Base-by-base conservation (phyloP, 2,797 vertebrate genomes). In the Manis crassicaudata region DNA sequence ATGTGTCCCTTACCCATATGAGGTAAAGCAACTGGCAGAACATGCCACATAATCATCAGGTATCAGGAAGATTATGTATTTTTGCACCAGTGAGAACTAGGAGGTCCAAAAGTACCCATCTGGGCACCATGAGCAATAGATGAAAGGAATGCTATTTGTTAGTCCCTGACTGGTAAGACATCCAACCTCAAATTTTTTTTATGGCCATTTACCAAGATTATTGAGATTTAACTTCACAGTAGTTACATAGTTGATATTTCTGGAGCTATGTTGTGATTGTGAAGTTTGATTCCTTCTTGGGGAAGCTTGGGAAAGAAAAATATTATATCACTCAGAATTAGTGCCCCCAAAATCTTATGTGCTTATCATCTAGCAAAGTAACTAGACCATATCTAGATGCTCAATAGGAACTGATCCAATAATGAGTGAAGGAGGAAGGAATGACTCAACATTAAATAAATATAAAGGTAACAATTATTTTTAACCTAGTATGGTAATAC, bases 311-410 rank as follows among this genome's bases (percentile, higher is more conserved):
- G 46, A 79, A 92, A 63, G 73, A 81, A 86, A 10, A 92, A 92
- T 83, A 52, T 43, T 52, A 23, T 18, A 14, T 46, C 5, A 46
- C 43, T 85, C 17, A 75, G n/a, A 83, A 79, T 88, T 79, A 56
- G n/a, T 58, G 63, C 92, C 50, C 27, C n/a, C 52, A 88, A 77
- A 70, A 43, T 65, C 52, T 62, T 76, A 54, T 29, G 27, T 76
- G 32, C n/a, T 56, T 85, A 11, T 92, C 62, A 77, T 70, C 20
- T 81, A 84, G 40, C 76, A 84, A 88, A 90, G 85, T 84, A 87
- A 72, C 18, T 58, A 70, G 27, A 72, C 13, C 46, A 25, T 76
- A 67, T 79, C 10, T 67, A 72, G 67, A 25, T 79, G 16, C 5
- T 68, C 67, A 85, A 0, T 52, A 63, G 62, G 52, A 43, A 88